Conservation (phyloP, 1,140 invertebrate species). For the Planococcus citri region DNA sequence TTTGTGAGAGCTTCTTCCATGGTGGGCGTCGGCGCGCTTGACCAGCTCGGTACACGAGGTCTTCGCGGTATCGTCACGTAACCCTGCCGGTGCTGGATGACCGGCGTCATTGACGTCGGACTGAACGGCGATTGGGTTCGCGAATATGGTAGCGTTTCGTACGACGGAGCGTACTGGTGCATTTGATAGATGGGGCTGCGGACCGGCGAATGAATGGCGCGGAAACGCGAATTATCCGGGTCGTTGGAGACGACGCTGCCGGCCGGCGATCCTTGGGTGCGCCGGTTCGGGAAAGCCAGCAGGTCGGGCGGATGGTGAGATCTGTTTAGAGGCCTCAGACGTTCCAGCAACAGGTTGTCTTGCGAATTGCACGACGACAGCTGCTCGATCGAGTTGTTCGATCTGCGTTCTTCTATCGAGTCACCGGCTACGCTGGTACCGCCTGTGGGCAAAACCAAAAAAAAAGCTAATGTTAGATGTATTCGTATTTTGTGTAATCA, state of each 20-base stretch:
- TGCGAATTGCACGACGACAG: conserved; percentile 5
- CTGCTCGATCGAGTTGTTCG: background rate
- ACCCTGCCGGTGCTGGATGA: conserved; percentile 52
- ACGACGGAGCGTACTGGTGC: conserved; percentile 34
- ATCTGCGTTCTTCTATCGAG: conserved; percentile 1
- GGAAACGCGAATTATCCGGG: conserved; percentile 44
- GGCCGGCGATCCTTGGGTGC: conserved; percentile 50
- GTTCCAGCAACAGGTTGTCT: conserved; percentile 12
- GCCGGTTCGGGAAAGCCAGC: conserved; percentile 56
- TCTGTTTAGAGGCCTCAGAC: background rate
- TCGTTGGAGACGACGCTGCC: conserved; percentile 59
- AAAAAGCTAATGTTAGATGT: conserved; percentile 19
- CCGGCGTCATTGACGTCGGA: conserved; percentile 38
- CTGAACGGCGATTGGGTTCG: conserved; percentile 57
- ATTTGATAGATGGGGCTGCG: conserved; percentile 41
- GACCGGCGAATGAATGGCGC: conserved; percentile 37
- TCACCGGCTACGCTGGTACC: conserved; percentile 5
- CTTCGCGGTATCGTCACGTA: conserved; percentile 74
- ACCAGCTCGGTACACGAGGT: conserved; percentile 68
- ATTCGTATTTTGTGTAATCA: too few species aligned
- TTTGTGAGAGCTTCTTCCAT: conserved; percentile 48
- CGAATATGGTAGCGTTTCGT: conserved; percentile 54
- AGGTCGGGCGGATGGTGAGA: conserved; percentile 58
- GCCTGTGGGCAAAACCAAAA: conserved; percentile 33
- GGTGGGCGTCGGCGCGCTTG: conserved; percentile 42